Conservation (phyloP, 2,113 vertebrate genomes). For the Panurus biarmicus region DNA sequence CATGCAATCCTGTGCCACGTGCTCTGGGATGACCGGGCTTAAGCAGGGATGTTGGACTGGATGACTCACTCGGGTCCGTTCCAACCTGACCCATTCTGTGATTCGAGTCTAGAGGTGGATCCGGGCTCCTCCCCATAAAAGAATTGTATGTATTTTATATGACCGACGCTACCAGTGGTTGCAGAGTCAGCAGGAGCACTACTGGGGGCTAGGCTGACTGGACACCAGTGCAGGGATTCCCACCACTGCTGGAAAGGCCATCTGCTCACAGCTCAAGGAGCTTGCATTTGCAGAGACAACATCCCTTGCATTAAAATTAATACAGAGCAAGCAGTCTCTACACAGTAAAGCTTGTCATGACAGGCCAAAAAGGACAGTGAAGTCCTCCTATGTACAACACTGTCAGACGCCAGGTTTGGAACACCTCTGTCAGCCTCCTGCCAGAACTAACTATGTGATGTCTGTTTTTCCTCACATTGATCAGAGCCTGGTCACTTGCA, state of each 20-base stretch:
- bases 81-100: neutral
- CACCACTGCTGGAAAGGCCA: neutral
- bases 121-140: neutral
- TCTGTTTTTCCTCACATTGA: neutral
- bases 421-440: neutral
- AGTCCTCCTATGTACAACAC: fast-evolving
- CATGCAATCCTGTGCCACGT: neutral
- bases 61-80: neutral
- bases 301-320: neutral
- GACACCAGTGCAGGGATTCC: too few relatives aligned
- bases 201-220: neutral
- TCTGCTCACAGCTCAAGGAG: neutral
- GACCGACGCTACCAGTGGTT: fast-evolving
- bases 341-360: fast-evolving
- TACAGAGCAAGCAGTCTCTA: neutral
- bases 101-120: neutral
- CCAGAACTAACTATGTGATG: fast-evolving
- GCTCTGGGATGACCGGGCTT: neutral
- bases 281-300: fast-evolving
- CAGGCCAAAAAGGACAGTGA: neutral
- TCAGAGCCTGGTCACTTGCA: neutral
- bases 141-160: fast-evolving
- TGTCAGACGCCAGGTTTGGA: neutral
- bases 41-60: neutral
- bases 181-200: neutral